Evolutionary conservation across 2,888 invertebrate species (phyloP).

Genomic region (Diloba caeruleocephala): DNA sequence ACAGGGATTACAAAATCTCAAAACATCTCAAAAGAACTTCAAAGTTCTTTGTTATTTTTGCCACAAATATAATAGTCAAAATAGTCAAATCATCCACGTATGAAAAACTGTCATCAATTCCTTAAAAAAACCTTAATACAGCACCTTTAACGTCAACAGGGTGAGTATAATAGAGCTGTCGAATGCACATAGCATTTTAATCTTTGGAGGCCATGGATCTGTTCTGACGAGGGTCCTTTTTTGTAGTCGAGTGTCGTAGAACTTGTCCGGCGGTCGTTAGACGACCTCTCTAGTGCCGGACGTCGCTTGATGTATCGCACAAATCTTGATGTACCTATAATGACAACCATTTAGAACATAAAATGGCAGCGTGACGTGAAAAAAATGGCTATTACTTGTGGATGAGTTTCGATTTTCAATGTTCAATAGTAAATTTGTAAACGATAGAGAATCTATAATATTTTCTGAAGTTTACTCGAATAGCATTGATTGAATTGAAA

Average conservation of each 20-base stretch:
- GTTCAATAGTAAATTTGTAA: no score
- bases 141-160: constrained; percentile 15
- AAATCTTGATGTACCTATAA: constrained; percentile 14
- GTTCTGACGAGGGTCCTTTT: constrained; percentile 56
- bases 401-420: constrained; percentile 3
- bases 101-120: constrained; percentile 1
- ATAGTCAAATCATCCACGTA: no score
- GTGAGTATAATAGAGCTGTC: constrained; percentile 36
- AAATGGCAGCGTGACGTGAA: constrained; percentile 17
- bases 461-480: no score
- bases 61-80: no score
- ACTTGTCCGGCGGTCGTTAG: constrained; percentile 48
- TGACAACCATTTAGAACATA: neutral
- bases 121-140: constrained; percentile 6
- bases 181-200: constrained; percentile 58
- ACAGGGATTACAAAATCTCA: no score
- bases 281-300: constrained; percentile 25
- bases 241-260: constrained; percentile 52
- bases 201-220: constrained; percentile 43
- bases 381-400: constrained; percentile 2
- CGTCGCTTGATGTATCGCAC: constrained; percentile 32
- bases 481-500: no score
- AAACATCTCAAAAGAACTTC: no score
- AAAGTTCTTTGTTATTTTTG: no score
- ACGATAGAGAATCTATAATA: no score